A percentile compares a stretch with the other conserved stretches of the same genome.
Evolutionary conservation across 2,888 invertebrate genomes (phyloP).

Genomic region (Drosophila affinis): DNA sequence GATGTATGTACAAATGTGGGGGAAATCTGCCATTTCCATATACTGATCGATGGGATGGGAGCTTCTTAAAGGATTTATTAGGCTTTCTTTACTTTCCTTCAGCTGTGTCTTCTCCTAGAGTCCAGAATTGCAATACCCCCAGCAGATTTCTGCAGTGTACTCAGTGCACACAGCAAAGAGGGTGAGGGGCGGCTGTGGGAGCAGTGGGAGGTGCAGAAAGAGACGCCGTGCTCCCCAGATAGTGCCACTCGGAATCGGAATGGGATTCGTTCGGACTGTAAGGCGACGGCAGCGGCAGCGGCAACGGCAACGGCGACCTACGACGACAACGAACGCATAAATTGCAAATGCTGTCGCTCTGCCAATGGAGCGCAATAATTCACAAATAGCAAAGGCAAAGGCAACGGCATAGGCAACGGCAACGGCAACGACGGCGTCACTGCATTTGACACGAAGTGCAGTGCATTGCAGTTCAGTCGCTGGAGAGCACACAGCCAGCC

Average conservation of each 20-base stretch:
- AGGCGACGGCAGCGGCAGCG: constrained; percentile 30
- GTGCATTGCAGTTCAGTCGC: constrained; percentile 9
- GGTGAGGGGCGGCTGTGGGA: too few relatives aligned
- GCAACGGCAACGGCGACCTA: constrained; percentile 39
- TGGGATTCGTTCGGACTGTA: not conserved
- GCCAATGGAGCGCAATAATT: constrained; percentile 77
- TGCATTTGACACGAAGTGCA: constrained; percentile 44
- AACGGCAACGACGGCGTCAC: constrained; percentile 25
- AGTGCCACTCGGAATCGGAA: constrained; percentile 16
- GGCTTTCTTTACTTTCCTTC: too few relatives aligned
- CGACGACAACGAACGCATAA: constrained; percentile 75
- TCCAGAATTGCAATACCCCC: too few relatives aligned
- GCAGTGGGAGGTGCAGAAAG: too few relatives aligned
- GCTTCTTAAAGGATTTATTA: too few relatives aligned
- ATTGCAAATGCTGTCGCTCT: constrained; percentile 71
- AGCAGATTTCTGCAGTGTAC: too few relatives aligned
- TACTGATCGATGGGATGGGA: too few relatives aligned
- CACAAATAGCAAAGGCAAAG: constrained; percentile 68
- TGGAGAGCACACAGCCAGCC: constrained; percentile 4
- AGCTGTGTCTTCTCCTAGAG: too few relatives aligned
- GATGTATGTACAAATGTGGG: not conserved
- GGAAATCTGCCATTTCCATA: too few relatives aligned
- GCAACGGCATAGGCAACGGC: constrained; percentile 14
- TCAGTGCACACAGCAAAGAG: too few relatives aligned
- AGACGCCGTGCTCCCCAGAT: constrained; percentile 3